phyloP scores from a whole-genome alignment of 2,113 vertebrate genomes.

The Garra rufa region DNA sequence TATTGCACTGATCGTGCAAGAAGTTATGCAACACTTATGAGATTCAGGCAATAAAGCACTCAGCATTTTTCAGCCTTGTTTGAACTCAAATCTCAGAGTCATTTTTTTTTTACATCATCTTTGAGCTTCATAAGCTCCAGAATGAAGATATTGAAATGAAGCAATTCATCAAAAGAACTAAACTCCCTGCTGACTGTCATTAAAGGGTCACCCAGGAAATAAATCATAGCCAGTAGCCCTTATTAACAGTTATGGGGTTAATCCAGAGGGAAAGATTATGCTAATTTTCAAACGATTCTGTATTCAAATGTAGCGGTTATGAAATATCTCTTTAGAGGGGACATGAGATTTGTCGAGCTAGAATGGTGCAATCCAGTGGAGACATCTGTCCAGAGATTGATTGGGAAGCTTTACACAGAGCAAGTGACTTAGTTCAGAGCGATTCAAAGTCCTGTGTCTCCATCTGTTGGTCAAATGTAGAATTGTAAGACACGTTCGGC shows the following conservation, averaged over 20 bases:
- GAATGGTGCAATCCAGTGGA: neutral
- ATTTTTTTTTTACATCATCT: neutral
- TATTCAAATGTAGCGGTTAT: neutral
- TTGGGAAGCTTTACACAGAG: neutral
- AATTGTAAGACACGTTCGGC: conserved; percentile 44
- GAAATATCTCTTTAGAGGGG: neutral
- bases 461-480: conserved; percentile 70
- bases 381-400: conserved; percentile 5
- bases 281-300: neutral
- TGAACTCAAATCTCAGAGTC: neutral
- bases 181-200: conserved; percentile 10
- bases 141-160: neutral
- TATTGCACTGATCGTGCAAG: conserved; percentile 30
- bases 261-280: conserved; percentile 12
- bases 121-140: neutral
- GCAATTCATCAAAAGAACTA: neutral
- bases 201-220: conserved; percentile 16
- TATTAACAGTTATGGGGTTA: conserved; percentile 5
- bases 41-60: conserved; percentile 21
- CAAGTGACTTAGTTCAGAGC: neutral
- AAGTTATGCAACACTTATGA: conserved; percentile 5
- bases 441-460: conserved; percentile 64
- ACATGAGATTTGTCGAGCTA: neutral
- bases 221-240: conserved; percentile 20
- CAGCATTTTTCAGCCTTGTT: conserved; percentile 8